These are phyloP conservation scores for Diplolepis rosae DNA, from an alignment of 2,888 invertebrate genomes.

Conservation along the genomic window DNA sequence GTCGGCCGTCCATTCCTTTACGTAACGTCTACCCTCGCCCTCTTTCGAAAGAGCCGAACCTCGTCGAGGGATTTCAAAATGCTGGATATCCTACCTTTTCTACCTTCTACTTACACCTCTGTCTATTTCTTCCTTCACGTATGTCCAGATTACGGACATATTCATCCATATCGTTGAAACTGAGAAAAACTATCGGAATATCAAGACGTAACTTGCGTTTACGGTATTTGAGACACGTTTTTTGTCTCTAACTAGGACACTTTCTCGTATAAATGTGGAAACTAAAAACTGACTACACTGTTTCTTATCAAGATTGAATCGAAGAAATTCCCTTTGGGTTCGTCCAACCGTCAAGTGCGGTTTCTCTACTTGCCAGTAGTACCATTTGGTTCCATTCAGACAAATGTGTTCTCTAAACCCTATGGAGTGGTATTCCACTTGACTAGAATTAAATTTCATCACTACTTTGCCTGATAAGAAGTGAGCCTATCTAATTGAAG, in stretches of 20 bases:
- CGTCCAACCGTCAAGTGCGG: constrained; percentile 1
- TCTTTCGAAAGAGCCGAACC: constrained; percentile 12
- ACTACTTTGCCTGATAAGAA: too few relatives aligned
- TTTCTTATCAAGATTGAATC: constrained; percentile 28
- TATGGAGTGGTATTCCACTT: too few relatives aligned
- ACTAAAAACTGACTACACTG: neutral
- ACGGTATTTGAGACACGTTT: constrained; percentile 7
- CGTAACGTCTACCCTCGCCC: constrained; percentile 25
- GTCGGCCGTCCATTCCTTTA: constrained; percentile 30
- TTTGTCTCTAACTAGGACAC: neutral
- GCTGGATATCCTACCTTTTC: constrained; percentile 13
- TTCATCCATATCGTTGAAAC: constrained; percentile 15
- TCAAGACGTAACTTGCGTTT: constrained; percentile 4
- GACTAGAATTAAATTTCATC: too few relatives aligned
- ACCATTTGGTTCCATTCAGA: neutral
- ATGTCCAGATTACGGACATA: constrained; percentile 15
- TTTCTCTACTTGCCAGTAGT: constrained; percentile 3
- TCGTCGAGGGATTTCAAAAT: constrained; percentile 30
- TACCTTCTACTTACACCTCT: neutral
- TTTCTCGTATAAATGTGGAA: neutral
- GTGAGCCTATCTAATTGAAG: too few relatives aligned
- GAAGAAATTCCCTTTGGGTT: constrained; percentile 18
- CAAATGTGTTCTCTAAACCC: too few relatives aligned
- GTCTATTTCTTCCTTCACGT: constrained; percentile 13
- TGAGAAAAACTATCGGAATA: constrained; percentile 20